Evolutionary conservation across 2,113 vertebrate species (phyloP).

Genomic region (Limnothrissa miodon): DNA sequence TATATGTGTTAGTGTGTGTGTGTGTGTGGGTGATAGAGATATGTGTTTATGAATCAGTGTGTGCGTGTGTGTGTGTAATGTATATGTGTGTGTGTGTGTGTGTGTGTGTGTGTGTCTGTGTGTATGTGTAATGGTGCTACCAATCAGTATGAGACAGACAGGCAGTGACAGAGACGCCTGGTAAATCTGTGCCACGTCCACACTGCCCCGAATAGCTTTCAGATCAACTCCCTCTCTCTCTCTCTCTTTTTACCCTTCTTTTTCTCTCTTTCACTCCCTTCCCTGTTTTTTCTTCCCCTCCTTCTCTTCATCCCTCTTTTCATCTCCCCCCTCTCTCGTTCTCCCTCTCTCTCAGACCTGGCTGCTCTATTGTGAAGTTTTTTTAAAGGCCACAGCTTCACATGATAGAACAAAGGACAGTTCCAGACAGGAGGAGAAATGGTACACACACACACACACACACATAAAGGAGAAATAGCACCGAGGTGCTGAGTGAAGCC

Average conservation of each 20-base stretch:
- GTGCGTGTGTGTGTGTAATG: not conserved
- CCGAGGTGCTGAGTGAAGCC: not conserved
- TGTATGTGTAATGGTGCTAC: slow-evolving; percentile 25
- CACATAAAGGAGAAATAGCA: not conserved
- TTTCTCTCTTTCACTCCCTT: not conserved
- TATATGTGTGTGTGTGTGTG: not conserved
- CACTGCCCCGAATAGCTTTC: not conserved
- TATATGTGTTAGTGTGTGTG: not conserved
- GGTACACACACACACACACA: not conserved
- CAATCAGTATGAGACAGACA: slow-evolving; percentile 19
- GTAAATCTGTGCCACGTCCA: slow-evolving; percentile 7
- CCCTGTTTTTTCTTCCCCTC: not conserved
- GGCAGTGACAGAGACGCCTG: not conserved
- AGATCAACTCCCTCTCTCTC: not conserved
- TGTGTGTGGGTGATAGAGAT: not conserved
- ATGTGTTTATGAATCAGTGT: not conserved
- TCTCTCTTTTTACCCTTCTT: not conserved
- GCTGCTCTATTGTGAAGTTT: not conserved
- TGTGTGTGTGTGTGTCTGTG: not conserved
- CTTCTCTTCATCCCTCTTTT: not conserved
- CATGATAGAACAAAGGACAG: not conserved
- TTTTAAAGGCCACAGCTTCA: not conserved
- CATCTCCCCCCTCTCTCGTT: not conserved
- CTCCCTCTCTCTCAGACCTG: not conserved
- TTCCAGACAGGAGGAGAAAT: not conserved